Conservation (phyloP, 2,797 vertebrate genomes). For the Lutjanus argentimaculatus region DNA sequence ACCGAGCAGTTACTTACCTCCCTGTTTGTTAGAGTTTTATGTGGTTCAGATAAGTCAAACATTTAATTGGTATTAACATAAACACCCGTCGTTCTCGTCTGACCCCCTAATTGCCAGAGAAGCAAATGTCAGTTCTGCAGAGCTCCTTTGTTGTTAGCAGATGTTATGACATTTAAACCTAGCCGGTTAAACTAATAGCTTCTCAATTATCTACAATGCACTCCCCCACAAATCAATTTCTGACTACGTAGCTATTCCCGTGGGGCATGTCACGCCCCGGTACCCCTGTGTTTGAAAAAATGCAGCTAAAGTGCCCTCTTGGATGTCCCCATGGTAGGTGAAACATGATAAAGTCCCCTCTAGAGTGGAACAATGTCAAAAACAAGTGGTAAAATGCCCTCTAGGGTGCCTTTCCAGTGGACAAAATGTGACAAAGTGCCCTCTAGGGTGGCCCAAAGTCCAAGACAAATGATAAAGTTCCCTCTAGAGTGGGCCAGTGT, state of each 20-base stretch:
- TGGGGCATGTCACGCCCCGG: too few species aligned
- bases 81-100: conserved; percentile 25
- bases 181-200: conserved; percentile 50
- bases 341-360: too few species aligned
- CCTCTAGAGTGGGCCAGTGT: too few species aligned
- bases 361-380: too few species aligned
- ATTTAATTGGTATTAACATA: conserved; percentile 54
- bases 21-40: conserved; percentile 9
- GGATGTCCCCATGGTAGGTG: too few species aligned
- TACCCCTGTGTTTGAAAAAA: too few species aligned
- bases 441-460: too few species aligned
- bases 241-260: conserved; percentile 7
- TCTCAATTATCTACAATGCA: conserved; percentile 47
- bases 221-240: conserved; percentile 35
- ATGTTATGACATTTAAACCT: conserved; percentile 77
- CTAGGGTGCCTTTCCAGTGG: too few species aligned
- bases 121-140: conserved; percentile 73
- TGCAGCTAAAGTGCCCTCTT: too few species aligned
- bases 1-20: conserved; percentile 10
- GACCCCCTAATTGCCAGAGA: conserved; percentile 61
- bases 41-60: conserved; percentile 17
- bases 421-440: too few species aligned
- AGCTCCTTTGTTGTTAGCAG: conserved; percentile 54
- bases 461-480: too few species aligned
- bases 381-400: too few species aligned